phyloP scores from a whole-genome alignment of 2,888 invertebrate genomes.

The Heliconius ethilla region DNA sequence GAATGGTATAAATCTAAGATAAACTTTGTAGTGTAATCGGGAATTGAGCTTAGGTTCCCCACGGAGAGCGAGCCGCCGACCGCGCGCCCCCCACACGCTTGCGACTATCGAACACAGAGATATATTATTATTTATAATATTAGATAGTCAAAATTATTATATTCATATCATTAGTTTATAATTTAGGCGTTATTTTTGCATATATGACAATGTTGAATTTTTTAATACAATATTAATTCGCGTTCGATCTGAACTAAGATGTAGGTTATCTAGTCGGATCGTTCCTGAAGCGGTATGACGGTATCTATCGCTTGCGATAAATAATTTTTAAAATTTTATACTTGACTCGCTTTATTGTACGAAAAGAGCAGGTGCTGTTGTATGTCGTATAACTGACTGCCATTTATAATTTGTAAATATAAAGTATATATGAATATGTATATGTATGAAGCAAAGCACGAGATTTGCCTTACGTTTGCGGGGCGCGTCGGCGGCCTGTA shows the following conservation, averaged over 20 bases:
- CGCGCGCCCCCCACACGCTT: slow-evolving; percentile 53
- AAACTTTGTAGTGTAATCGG: slow-evolving; percentile 59
- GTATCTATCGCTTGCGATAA: slow-evolving; percentile 48
- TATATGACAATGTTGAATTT: slow-evolving; percentile 61
- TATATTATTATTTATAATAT: slow-evolving; percentile 65
- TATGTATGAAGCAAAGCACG: slow-evolving; percentile 63
- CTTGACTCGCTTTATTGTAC: slow-evolving; percentile 67
- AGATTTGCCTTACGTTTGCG: slow-evolving; percentile 68
- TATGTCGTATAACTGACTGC: slow-evolving; percentile 65
- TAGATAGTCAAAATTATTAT: slow-evolving; percentile 80
- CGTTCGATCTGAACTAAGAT: slow-evolving; percentile 52
- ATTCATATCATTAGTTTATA: slow-evolving; percentile 82
- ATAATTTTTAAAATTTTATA: slow-evolving; percentile 61
- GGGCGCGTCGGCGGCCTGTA: slow-evolving; percentile 72
- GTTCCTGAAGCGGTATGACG: slow-evolving; percentile 52
- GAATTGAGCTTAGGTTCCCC: slow-evolving; percentile 57
- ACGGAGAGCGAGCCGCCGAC: slow-evolving; percentile 42
- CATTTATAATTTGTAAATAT: slow-evolving; percentile 77
- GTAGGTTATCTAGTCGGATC: neutral
- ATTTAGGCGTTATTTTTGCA: slow-evolving; percentile 74
- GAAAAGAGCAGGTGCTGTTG: slow-evolving; percentile 67
- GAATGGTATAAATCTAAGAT: slow-evolving; percentile 57
- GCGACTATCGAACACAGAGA: slow-evolving; percentile 53
- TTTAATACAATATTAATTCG: slow-evolving; percentile 49
- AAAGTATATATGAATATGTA: slow-evolving; percentile 68